Conservation (phyloP, 1,140 invertebrate genomes). For the Leptoteleia sp. region DNA sequence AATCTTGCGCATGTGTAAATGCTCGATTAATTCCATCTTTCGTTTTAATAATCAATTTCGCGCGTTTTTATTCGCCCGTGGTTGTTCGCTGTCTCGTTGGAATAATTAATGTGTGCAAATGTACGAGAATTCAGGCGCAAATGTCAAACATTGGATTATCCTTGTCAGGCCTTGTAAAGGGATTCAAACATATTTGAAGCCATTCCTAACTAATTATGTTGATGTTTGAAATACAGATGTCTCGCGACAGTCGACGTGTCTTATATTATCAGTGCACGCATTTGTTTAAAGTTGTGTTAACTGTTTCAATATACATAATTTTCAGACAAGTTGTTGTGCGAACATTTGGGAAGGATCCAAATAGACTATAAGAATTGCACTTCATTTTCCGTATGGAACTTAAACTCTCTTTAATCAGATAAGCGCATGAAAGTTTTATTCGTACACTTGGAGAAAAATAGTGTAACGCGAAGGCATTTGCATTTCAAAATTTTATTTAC, state of each 20-base stretch:
- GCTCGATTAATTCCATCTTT: no score
- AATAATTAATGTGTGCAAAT: conserved; percentile 45
- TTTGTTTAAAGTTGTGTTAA: conserved; percentile 16
- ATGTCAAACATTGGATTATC: conserved; percentile 43
- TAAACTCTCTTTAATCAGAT: neutral
- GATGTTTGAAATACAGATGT: conserved; percentile 18
- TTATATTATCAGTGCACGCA: conserved; percentile 4
- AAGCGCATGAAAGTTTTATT: neutral
- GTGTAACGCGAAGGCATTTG: no score
- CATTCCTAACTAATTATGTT: conserved; percentile 48
- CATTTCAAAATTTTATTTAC: no score
- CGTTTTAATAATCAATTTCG: no score
- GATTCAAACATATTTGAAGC: conserved; percentile 45
- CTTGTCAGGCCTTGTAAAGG: conserved; percentile 41
- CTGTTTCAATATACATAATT: conserved; percentile 4
- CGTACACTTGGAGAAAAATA: no score
- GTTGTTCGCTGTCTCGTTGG: conserved; percentile 13
- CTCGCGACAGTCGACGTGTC: neutral
- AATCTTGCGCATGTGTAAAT: no score
- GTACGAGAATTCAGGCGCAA: conserved; percentile 24
- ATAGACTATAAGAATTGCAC: neutral
- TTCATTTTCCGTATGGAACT: conserved; percentile 4
- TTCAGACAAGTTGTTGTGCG: neutral
- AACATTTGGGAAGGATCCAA: neutral
- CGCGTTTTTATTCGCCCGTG: no score